Evolutionary conservation across 2,888 invertebrate species (phyloP).

Genomic region (Synergus itoensis): DNA sequence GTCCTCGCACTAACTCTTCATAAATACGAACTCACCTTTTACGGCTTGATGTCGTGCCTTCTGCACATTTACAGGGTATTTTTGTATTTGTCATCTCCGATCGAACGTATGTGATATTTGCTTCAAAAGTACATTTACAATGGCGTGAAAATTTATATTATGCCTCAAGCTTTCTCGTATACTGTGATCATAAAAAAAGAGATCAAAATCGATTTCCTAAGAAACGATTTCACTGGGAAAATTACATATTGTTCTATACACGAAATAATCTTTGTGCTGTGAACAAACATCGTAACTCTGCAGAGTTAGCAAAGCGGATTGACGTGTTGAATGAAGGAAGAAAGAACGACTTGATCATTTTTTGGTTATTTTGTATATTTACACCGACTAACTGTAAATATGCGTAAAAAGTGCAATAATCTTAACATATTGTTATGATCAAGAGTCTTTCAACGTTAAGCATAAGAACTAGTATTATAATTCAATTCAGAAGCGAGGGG

Average conservation of each 20-base stretch:
- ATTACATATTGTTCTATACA: neutral
- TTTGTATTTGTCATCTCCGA: conserved; percentile 21
- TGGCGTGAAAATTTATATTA: conserved; percentile 37
- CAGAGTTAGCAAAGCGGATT: neutral
- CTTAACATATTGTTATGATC: no score
- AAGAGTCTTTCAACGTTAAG: no score
- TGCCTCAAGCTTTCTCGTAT: neutral
- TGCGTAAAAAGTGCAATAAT: no score
- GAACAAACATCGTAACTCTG: neutral
- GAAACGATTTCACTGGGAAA: conserved; percentile 13
- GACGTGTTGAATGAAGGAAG: no score
- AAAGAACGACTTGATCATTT: no score
- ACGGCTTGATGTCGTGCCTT: conserved; percentile 37
- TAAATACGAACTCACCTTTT: conserved; percentile 24
- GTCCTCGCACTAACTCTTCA: conserved; percentile 42
- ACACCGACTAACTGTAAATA: no score
- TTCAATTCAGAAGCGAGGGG: no score
- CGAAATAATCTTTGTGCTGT: neutral
- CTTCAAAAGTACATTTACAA: conserved; percentile 20
- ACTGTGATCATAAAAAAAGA: conserved; percentile 16
- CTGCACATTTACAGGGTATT: conserved; percentile 20
- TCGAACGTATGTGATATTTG: conserved; percentile 30
- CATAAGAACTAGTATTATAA: no score
- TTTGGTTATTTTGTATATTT: no score
- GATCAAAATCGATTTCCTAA: conserved; percentile 19